phyloP scores from a whole-genome alignment of 1,140 invertebrate genomes.

The Doryteuthis pealeii region DNA sequence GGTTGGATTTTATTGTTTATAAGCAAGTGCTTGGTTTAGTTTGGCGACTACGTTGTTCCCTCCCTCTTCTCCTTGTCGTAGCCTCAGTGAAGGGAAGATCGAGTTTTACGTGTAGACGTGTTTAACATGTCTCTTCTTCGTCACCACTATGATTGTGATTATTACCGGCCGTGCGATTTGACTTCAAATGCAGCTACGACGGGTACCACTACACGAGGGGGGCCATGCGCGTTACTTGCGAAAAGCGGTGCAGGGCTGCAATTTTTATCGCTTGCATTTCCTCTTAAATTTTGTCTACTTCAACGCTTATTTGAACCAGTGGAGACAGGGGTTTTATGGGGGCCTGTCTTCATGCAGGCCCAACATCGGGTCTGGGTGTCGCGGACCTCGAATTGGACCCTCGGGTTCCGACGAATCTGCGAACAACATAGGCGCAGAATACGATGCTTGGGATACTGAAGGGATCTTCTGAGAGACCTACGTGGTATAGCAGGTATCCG shows the following conservation, averaged over 20 bases:
- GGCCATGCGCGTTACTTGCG: conserved; percentile 10
- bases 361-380: not conserved
- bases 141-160: not conserved
- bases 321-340: not conserved
- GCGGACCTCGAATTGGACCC: not conserved
- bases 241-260: not conserved
- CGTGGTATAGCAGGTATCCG: too few species aligned
- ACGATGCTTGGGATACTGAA: not conserved
- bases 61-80: too few species aligned
- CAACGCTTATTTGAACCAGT: not conserved
- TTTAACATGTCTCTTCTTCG: not conserved
- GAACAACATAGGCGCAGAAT: not conserved
- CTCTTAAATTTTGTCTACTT: conserved; percentile 5
- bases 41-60: too few species aligned
- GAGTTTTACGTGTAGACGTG: too few species aligned
- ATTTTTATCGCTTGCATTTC: not conserved
- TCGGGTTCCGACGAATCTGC: not conserved
- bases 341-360: not conserved
- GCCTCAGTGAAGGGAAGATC: too few species aligned
- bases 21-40: too few species aligned
- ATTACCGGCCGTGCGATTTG: not conserved
- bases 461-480: too few species aligned
- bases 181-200: not conserved
- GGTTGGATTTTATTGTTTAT: too few species aligned
- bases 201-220: not conserved